Evolutionary conservation across 2,113 vertebrate species (phyloP), one percentile per base, ranked within the genome.

Genomic region (Pipra filicauda): DNA sequence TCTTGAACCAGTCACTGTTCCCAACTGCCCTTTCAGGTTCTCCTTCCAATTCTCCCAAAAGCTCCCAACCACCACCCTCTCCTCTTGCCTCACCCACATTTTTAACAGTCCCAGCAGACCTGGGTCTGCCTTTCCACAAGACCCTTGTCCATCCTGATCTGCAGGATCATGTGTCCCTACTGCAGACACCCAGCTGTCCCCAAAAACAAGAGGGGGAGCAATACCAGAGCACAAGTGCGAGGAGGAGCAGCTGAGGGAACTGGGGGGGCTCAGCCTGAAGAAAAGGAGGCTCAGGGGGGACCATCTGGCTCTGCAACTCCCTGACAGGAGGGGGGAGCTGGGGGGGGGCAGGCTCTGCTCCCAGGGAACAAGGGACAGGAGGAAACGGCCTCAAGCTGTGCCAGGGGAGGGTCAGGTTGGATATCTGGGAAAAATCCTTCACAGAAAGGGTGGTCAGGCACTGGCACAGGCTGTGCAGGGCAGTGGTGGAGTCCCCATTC

Each of bases 351-450:
- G 44, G 52, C 37, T 59, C 16, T 77, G 44, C 31, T 69, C 9
- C 5, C 44, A 77, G 33, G 28, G 9, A 33, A 52, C 37, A 69
- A 17, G 22, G 37, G 21, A 69, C 12, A 37, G 61, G 26, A 52
- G 22, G 37, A 8, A 70, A 61, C 0, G 0, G 22, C 54, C 12
- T 70, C 46, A 27, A 2, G 73, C 3, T 46, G n/a, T 2, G 19
- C 37, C 46, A 39, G 39, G 18, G 37, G 11, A 77, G 11, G 18
- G 15, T 44, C 2, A 15, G 46, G 18, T 5, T 44, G 33, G 46
- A 86, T 52, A 69, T 23, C 10, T 19, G n/a, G 33, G n/a, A 35
- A 35, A 59, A 59, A 35, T 59, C 33, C 33, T 35, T 44, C 64
- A 37, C 2, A 21, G 39, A 33, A 77, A 61, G 39, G 18, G 12